Conservation (phyloP, 2,888 invertebrate genomes). For the Colostygia pectinataria region DNA sequence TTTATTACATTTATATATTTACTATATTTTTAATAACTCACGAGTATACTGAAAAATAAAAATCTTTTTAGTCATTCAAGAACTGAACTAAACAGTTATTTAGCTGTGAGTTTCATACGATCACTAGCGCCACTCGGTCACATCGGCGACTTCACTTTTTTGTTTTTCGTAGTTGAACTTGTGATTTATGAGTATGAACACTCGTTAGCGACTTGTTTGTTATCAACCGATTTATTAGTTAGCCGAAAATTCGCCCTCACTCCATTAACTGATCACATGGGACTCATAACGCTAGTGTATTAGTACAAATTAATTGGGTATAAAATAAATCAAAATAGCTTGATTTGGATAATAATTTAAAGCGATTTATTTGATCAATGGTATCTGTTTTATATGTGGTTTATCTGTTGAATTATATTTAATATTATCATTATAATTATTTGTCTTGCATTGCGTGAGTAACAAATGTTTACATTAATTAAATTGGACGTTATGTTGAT, state of each 20-base stretch:
- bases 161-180: slow-evolving; percentile 8
- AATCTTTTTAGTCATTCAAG: too few species aligned
- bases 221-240: slow-evolving; percentile 33
- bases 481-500: too few species aligned
- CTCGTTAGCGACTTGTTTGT: slow-evolving; percentile 31
- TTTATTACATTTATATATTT: too few species aligned
- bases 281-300: slow-evolving; percentile 33
- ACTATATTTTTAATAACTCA: too few species aligned
- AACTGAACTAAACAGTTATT: too few species aligned
- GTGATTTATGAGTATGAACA: slow-evolving; percentile 22
- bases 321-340: slow-evolving; percentile 14
- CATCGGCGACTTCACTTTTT: background rate
- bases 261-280: slow-evolving; percentile 28
- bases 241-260: slow-evolving; percentile 17
- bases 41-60: too few species aligned
- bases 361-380: slow-evolving; percentile 8
- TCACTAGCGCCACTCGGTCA: too few species aligned
- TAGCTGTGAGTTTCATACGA: too few species aligned
- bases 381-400: slow-evolving; percentile 1
- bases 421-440: background rate
- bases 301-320: slow-evolving; percentile 24
- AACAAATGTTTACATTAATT: too few species aligned
- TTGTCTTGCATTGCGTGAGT: too few species aligned
- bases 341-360: slow-evolving; percentile 13
- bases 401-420: background rate